Percentiles rank a stretch among this genome's conserved stretches.
These are phyloP conservation scores for Agrotis exclamationis DNA, from an alignment of 2,888 invertebrate species.

Conservation along the genomic window DNA sequence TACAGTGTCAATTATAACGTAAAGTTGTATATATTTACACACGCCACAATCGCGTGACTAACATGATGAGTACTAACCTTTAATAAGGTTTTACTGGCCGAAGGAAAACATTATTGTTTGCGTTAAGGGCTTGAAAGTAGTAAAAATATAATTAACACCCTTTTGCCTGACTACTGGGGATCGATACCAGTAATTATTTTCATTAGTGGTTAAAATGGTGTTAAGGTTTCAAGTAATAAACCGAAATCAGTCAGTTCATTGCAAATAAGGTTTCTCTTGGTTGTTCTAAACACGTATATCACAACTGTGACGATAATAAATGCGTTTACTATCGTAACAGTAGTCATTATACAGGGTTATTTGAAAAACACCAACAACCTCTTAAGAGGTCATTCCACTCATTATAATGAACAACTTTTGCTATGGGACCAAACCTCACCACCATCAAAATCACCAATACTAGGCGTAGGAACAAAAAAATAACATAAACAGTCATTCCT, in stretches of 20 bases:
- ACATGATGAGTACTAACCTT: constrained; percentile 43
- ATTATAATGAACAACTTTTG: no score
- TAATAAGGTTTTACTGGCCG: constrained; percentile 41
- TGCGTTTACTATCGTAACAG: no score
- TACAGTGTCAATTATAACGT: constrained; percentile 53
- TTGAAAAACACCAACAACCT: no score
- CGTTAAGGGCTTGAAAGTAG: constrained; percentile 27
- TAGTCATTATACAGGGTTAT: no score
- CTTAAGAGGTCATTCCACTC: no score
- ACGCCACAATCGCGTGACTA: constrained; percentile 56
- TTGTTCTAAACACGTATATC: not conserved
- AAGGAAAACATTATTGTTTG: constrained; percentile 52
- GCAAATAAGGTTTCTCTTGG: not conserved
- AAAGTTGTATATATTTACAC: constrained; percentile 49
- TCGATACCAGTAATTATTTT: constrained; percentile 45
- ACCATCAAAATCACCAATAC: no score
- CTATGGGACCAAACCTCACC: no score
- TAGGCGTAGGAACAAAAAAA: no score
- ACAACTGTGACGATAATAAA: not conserved
- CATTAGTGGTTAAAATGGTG: constrained; percentile 12
- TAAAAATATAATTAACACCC: constrained; percentile 46
- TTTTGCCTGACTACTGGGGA: constrained; percentile 4
- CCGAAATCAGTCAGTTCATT: not conserved
- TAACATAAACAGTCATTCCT: no score
- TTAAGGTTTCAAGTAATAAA: not conserved